Base-by-base conservation (phyloP, 2,113 vertebrate species). In the Pterocles gutturalis region DNA sequence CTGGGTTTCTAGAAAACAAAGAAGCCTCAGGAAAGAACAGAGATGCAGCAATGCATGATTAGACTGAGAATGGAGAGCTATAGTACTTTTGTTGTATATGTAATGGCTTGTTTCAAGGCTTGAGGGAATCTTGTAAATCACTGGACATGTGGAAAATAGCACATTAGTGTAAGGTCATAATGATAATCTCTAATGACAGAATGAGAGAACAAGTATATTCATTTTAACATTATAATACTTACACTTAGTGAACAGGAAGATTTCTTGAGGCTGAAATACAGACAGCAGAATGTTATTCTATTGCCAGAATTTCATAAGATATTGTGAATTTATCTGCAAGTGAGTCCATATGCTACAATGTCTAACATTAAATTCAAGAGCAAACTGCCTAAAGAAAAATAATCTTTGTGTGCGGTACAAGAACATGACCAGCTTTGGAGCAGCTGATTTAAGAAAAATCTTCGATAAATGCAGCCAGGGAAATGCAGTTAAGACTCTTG, bases 271-370 rank as follows among this genome's bases (percentile, higher is more conserved):
- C 61, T 69, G 57, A 78, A 87, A 60, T 64, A 86, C 80, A 87
- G 72, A 36, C 31, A 87, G 17, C n/a, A 91, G 49, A 61, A 84
- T 75, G 28, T 62, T 96, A 91, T 79, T 93, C 22, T 31, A 72
- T 58, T 87, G 48, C 69, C 86, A 84, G 77, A 79, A 84, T 90
- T 96, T 95, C 24, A 3, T 75, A 82, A 83, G 69, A 36, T 64
- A 48, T 8, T 92, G 49, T 94, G 67, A 93, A 87, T 93, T 95
- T 92, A 57, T 92, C 53, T 92, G 61, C 38, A 87, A 89, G 79
- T 73, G 41, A 87, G 45, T 49, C 57, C n/a, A 72, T 91, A 79
- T 87, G 49, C 92, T 76, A 19, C 53, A 86, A 45, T 25, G 82
- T 43, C 48, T 75, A 81, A 75, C 61, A 76, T 69, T 65, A 84